Evolutionary conservation across 2,113 vertebrate species (phyloP).

Genomic region (Corythornis cristatus): DNA sequence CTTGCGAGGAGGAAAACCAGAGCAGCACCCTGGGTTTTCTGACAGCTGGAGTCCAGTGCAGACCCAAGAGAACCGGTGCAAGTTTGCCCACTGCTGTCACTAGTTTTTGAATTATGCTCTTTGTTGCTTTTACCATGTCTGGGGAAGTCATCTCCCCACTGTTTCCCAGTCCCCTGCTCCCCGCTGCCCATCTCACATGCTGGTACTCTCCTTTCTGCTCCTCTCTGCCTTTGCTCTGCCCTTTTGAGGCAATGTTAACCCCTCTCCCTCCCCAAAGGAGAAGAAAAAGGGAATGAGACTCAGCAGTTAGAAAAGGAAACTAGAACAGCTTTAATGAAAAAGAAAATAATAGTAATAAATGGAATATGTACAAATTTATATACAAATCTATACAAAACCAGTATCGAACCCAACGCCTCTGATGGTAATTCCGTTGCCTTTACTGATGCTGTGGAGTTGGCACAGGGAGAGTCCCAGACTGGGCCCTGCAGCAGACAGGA

Average conservation of each 20-base stretch:
- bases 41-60: background rate
- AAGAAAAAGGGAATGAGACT: too few species aligned
- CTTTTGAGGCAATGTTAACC: background rate
- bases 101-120: background rate
- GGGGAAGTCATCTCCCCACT: rapidly evolving
- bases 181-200: rapidly evolving
- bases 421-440: too few species aligned
- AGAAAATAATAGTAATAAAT: too few species aligned
- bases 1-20: background rate
- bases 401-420: too few species aligned
- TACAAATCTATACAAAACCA: too few species aligned
- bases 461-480: too few species aligned
- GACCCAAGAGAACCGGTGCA: background rate
- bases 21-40: background rate
- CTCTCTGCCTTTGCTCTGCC: background rate
- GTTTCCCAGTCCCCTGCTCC: background rate
- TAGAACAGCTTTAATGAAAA: too few species aligned
- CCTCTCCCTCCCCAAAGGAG: too few species aligned
- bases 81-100: background rate
- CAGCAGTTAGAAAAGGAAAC: too few species aligned
- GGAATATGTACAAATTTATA: too few species aligned
- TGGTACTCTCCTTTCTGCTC: rapidly evolving
- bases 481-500: too few species aligned
- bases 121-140: background rate
- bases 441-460: too few species aligned